These are phyloP conservation scores for Eupeodes luniger DNA, from an alignment of 2,888 invertebrate genomes.

Conservation along the genomic window DNA sequence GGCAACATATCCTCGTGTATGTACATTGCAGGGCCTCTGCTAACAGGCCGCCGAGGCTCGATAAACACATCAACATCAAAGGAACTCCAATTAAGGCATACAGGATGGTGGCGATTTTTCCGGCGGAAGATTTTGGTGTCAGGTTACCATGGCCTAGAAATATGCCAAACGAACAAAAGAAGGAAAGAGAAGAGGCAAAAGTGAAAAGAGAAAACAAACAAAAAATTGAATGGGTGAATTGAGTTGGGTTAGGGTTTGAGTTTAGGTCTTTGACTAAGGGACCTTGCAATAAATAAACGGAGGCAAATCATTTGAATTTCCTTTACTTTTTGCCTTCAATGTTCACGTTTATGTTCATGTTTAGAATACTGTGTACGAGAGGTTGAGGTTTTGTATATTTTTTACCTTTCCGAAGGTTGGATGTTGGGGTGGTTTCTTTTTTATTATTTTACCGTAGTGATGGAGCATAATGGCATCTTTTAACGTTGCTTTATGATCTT, in stretches of 20 bases:
- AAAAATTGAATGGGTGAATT: conserved; percentile 54
- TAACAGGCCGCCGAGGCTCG: conserved; percentile 92
- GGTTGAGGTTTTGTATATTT: conserved; percentile 12
- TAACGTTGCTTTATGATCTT: conserved; percentile 60
- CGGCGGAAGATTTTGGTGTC: conserved; percentile 92
- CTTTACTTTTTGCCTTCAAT: conserved; percentile 20
- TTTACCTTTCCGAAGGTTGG: conserved; percentile 28
- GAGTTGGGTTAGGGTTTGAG: not conserved
- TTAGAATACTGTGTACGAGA: not conserved
- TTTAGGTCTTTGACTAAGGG: conserved; percentile 9
- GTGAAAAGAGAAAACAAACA: conserved; percentile 25
- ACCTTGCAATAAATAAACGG: conserved; percentile 18
- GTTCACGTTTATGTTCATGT: not conserved
- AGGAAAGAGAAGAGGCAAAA: not conserved
- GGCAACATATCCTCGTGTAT: conserved; percentile 82
- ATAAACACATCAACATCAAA: conserved; percentile 92
- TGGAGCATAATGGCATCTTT: conserved; percentile 57
- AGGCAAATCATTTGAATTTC: conserved; percentile 63
- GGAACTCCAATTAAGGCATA: conserved; percentile 96
- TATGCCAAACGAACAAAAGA: not conserved
- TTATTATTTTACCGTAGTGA: conserved; percentile 36
- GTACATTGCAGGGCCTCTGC: conserved; percentile 91
- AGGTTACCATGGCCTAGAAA: conserved; percentile 92
- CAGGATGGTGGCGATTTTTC: conserved; percentile 93
- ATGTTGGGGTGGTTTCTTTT: conserved; percentile 8